A percentile compares a stretch with the other conserved stretches of the same genome.
These are phyloP conservation scores for Dryomyza anilis DNA, from an alignment of 2,888 invertebrate species.

Conservation along the genomic window DNA sequence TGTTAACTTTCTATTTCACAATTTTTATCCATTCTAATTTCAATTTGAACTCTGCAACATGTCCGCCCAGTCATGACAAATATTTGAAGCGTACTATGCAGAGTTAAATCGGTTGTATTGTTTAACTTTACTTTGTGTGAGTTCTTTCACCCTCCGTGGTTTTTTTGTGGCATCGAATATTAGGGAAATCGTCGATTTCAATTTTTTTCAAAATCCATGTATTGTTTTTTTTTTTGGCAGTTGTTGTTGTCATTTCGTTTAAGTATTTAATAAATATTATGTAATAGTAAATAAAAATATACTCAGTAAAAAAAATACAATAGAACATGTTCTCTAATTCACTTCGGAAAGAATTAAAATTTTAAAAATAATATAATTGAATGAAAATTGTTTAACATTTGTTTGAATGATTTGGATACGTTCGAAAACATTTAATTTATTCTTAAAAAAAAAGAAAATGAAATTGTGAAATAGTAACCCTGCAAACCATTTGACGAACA, in stretches of 20 bases:
- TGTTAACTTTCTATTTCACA: constrained; percentile 60
- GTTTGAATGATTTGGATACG: too few relatives aligned
- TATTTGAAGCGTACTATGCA: not conserved
- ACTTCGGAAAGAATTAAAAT: too few relatives aligned
- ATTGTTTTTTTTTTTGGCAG: constrained; percentile 27
- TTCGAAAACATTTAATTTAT: too few relatives aligned
- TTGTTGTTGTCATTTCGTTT: constrained; percentile 21
- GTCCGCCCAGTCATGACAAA: not conserved
- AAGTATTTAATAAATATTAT: not conserved
- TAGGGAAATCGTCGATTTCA: constrained; percentile 23
- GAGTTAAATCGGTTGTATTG: constrained; percentile 23
- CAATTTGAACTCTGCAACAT: not conserved
- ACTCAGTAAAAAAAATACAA: not conserved
- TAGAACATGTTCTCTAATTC: too few relatives aligned
- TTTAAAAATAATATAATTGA: too few relatives aligned
- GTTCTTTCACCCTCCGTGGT: constrained; percentile 1
- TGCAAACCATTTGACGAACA: too few relatives aligned
- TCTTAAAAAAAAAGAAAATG: too few relatives aligned
- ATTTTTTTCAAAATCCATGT: constrained; percentile 13
- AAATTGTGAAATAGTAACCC: too few relatives aligned
- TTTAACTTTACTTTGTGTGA: constrained; percentile 17
- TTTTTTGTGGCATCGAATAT: constrained; percentile 22
- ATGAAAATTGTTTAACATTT: too few relatives aligned
- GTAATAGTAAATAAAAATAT: not conserved
- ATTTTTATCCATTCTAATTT: constrained; percentile 46